Conservation (phyloP, 2,113 vertebrate species). For the Mandrillus leucophaeus region DNA sequence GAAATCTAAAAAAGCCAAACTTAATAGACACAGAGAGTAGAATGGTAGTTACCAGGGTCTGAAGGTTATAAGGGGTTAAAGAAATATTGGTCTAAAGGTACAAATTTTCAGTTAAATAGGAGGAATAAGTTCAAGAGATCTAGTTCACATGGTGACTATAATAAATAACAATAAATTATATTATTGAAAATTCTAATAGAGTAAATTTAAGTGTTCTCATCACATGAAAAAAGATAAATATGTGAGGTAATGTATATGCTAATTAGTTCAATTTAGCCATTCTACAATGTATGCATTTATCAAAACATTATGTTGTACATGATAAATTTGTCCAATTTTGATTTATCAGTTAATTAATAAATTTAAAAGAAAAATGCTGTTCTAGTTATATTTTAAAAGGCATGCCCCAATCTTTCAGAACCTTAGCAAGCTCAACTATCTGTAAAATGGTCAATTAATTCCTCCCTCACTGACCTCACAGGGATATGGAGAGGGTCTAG, state of each 20-base stretch:
- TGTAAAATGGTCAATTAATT: not conserved
- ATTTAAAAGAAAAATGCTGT: not conserved
- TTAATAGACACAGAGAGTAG: not conserved
- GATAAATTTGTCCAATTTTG: not conserved
- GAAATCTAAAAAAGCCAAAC: not conserved
- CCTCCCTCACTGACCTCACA: not conserved
- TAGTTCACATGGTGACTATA: not conserved
- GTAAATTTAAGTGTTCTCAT: not conserved
- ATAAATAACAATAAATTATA: not conserved
- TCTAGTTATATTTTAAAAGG: not conserved
- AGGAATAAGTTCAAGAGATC: not conserved
- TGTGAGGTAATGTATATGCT: not conserved
- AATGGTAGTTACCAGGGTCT: not conserved
- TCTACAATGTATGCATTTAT: not conserved
- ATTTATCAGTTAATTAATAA: not conserved
- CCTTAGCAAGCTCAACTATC: not conserved
- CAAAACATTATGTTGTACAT: not conserved
- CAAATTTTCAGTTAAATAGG: not conserved
- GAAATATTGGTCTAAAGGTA: not conserved
- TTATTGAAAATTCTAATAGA: not conserved
- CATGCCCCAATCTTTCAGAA: not conserved
- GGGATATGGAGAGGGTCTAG: not conserved
- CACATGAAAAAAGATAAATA: not conserved
- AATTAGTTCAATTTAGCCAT: not conserved
- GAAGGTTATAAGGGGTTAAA: accelerated